Base-by-base conservation (phyloP, 2,888 invertebrate genomes). In the Julus scanicus region DNA sequence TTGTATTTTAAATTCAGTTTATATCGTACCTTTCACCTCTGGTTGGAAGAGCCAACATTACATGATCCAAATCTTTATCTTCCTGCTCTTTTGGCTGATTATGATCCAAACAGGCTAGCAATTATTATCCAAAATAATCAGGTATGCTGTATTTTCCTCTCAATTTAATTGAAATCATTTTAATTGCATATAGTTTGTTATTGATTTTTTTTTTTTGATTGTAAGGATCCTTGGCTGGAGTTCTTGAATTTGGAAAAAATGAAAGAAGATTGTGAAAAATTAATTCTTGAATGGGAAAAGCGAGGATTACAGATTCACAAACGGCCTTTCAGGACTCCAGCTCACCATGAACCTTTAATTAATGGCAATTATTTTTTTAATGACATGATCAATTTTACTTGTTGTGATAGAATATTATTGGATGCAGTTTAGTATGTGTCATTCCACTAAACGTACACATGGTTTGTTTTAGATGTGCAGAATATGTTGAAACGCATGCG, bases 41-140 rank as follows among this genome's bases (percentile, higher is more conserved):
- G 97, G 97, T 92, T 97, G 88, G 96, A 96, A 91, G 97, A 97
- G 91, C 95, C 95, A 0, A 93, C 95, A 89, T 92, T 97, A 2
- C 96, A 96, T 91, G 95, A 95, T 90, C 92, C 94, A 0, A 94
- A 94, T 86, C 92, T 95, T 37, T 94, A 95, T 91, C 92, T 95
- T 87, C 94, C 95, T 53, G 94, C 95, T 57, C 92, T 96, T 80
- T 96, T 96, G 11, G 94, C 95, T 0, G 95, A 96, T 90, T 97
- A 96, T 91, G 94, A 95, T 92, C 94, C 95, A 8, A 94, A 94
- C 88, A 94, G 95, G 90, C 92, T 97, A 85, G 37, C 37, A 39
- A 39, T 88, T 20, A 57, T 88, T 86, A 37, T 88, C 40, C 63
- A 63, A 86, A 49, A 85, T 39, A 86, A 20, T 44, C 49, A 88